These are phyloP conservation scores for Deroplatys truncata DNA, from an alignment of 2,888 invertebrate species.

Conservation along the genomic window DNA sequence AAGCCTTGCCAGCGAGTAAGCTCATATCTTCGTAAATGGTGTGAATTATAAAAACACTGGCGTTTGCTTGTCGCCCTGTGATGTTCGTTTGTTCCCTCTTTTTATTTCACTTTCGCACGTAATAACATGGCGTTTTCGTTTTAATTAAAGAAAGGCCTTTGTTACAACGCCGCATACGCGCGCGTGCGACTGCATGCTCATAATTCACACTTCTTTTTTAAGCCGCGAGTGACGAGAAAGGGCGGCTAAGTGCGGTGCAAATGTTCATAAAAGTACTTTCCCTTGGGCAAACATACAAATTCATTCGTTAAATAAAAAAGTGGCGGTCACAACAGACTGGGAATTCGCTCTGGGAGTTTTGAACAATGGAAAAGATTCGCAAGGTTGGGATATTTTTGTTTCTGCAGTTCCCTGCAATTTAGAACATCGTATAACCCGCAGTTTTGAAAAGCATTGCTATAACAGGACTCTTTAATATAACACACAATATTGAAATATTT, in stretches of 20 bases:
- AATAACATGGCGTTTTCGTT: not conserved
- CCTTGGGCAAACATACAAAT: not conserved
- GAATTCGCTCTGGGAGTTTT: not conserved
- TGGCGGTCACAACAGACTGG: not conserved
- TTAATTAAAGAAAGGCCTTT: not conserved
- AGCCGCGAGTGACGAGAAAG: not conserved
- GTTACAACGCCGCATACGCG: not conserved
- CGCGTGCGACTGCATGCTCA: not conserved
- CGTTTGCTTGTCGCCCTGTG: not conserved
- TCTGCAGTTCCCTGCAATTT: not conserved
- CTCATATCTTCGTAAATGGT: not conserved
- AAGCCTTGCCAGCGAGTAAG: not conserved
- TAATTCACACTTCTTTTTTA: not conserved
- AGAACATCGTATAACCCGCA: not conserved
- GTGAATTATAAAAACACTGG: not conserved
- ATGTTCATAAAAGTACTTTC: not conserved
- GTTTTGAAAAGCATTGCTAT: not conserved
- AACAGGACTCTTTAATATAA: not conserved
- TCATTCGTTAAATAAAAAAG: not conserved
- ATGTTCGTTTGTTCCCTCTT: not conserved
- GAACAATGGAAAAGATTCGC: not conserved
- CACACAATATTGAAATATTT: not conserved
- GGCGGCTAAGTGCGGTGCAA: not conserved
- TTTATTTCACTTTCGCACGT: not conserved
- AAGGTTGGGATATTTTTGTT: not conserved